Conservation (phyloP, 2,113 vertebrate species). For the Morphnarchus princeps region DNA sequence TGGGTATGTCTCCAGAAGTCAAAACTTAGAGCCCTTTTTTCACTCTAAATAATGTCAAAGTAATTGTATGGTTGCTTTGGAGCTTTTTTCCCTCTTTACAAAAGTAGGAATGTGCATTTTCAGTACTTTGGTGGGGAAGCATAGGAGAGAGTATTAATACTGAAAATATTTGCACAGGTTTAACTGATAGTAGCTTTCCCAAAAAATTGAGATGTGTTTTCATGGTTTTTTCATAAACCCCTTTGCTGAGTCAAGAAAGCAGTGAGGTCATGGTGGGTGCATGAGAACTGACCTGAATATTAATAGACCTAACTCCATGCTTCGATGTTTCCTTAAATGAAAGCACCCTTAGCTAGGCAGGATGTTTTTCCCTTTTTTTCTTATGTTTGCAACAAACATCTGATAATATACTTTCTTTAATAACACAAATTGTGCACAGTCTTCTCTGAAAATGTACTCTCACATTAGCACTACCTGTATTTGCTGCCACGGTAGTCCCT, state of each 20-base stretch:
- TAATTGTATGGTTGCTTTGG: neutral
- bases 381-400: neutral
- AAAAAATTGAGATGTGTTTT: neutral
- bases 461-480: neutral
- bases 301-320: neutral
- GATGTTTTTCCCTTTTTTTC: neutral
- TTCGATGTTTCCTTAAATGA: neutral
- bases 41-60: neutral
- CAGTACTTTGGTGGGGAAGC: neutral
- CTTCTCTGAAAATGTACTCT: neutral
- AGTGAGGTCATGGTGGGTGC: conserved; percentile 13
- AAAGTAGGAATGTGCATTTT: neutral
- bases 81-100: neutral
- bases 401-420: neutral
- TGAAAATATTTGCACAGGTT: neutral
- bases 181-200: neutral
- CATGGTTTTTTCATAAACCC: neutral
- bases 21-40: neutral
- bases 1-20: neutral
- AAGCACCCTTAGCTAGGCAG: neutral
- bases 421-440: neutral
- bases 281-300: conserved; percentile 40
- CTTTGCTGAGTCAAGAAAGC: conserved; percentile 46
- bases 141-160: neutral
- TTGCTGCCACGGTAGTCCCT: neutral